Evolutionary conservation across 2,113 vertebrate species (phyloP).

Genomic region (Ictalurus punctatus): DNA sequence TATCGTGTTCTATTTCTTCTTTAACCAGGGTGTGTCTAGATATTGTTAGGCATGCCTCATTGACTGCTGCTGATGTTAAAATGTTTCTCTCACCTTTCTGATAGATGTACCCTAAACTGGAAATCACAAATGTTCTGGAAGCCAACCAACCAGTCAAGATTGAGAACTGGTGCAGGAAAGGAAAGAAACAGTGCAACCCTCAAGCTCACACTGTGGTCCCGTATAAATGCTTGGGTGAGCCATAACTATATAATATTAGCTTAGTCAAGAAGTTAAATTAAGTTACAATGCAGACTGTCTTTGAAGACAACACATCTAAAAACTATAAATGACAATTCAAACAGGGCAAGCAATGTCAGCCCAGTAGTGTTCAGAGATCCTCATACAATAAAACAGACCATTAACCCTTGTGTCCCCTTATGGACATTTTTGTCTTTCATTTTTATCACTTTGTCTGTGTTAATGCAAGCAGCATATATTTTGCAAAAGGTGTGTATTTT

Average conservation of each 20-base stretch:
- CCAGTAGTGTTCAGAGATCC: neutral
- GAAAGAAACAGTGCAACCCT: slow-evolving; percentile 90
- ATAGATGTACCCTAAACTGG: slow-evolving; percentile 94
- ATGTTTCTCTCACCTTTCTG: slow-evolving; percentile 23
- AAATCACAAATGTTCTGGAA: slow-evolving; percentile 94
- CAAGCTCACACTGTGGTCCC: slow-evolving; percentile 87
- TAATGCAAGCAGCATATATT: too few species aligned
- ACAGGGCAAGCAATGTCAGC: neutral
- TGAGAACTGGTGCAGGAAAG: slow-evolving; percentile 91
- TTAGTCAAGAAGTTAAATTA: neutral
- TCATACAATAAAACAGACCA: neutral
- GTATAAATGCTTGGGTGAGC: slow-evolving; percentile 94
- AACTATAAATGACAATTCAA: neutral
- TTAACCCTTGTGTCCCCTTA: too few species aligned
- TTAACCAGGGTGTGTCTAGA: slow-evolving; percentile 61
- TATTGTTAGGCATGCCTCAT: slow-evolving; percentile 38
- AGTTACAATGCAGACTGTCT: neutral
- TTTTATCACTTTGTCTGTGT: too few species aligned
- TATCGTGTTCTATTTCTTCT: slow-evolving; percentile 51
- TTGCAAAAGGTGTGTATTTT: too few species aligned
- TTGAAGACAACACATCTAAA: neutral
- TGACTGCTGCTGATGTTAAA: neutral
- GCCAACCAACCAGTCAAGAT: slow-evolving; percentile 88
- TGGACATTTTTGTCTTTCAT: too few species aligned
- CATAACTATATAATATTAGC: neutral